Conservation (phyloP, 2,797 vertebrate species). For the Chiroxiphia lanceolata region DNA sequence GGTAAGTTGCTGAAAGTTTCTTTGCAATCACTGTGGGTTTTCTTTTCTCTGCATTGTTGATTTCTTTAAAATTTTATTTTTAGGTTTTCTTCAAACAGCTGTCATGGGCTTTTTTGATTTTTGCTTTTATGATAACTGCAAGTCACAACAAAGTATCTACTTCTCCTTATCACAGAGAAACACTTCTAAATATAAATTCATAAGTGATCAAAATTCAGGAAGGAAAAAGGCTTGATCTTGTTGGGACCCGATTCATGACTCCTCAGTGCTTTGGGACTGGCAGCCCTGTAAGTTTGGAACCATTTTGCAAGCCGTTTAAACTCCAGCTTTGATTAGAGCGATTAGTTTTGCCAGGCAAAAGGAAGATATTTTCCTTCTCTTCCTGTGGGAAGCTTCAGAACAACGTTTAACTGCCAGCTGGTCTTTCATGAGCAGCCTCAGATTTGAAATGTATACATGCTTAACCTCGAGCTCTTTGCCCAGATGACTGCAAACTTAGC, state of each 20-base stretch:
- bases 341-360: constrained; percentile 48
- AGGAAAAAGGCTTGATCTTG: neutral
- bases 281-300: neutral
- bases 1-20: neutral
- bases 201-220: neutral
- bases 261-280: neutral
- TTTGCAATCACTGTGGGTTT: neutral
- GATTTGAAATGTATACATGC: constrained; percentile 41
- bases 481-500: constrained; percentile 23
- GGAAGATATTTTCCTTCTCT: constrained; percentile 34
- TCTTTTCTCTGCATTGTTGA: neutral
- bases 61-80: neutral
- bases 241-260: neutral
- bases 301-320: neutral
- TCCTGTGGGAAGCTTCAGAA: constrained; percentile 53
- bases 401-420: constrained; percentile 40
- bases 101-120: constrained; percentile 27
- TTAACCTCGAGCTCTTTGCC: constrained; percentile 46
- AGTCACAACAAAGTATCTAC: constrained; percentile 12
- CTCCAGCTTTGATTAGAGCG: constrained; percentile 30
- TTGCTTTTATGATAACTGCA: constrained; percentile 7
- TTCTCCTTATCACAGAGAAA: neutral
- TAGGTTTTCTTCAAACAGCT: constrained; percentile 4
- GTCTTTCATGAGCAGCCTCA: constrained; percentile 33
- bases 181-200: constrained; percentile 23